Conservation (phyloP, 2,888 invertebrate genomes). For the Yponomeuta cagnagella region DNA sequence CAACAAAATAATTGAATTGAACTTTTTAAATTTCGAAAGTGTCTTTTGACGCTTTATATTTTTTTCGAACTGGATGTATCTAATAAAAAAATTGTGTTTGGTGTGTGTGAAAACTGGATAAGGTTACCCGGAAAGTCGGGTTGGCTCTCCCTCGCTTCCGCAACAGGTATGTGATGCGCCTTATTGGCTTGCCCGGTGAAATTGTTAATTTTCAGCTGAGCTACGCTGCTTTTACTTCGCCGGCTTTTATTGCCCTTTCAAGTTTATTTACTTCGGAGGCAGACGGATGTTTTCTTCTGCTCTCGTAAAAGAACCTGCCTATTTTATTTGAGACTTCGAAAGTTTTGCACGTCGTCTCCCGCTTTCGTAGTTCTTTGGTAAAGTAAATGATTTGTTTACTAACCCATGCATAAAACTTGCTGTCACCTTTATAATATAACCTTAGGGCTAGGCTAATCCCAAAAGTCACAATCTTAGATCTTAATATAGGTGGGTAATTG, state of each 20-base stretch:
- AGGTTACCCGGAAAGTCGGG: conserved; percentile 47
- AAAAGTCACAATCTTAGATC: too few relatives aligned
- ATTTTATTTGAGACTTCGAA: not conserved
- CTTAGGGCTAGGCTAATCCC: too few relatives aligned
- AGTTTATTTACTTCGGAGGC: not conserved
- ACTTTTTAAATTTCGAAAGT: conserved; percentile 24
- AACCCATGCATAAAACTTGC: too few relatives aligned
- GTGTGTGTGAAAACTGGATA: conserved; percentile 56
- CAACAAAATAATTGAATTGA: not conserved
- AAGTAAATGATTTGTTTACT: too few relatives aligned
- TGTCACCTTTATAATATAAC: too few relatives aligned
- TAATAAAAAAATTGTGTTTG: not conserved
- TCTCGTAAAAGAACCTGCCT: not conserved
- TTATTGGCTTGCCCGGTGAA: conserved; percentile 21
- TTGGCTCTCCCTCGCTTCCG: conserved; percentile 47
- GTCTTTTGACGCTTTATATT: conserved; percentile 16
- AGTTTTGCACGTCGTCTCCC: not conserved
- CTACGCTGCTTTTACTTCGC: conserved; percentile 4
- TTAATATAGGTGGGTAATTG: too few relatives aligned
- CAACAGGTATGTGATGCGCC: conserved; percentile 46
- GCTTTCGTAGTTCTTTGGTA: not conserved
- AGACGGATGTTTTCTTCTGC: not conserved
- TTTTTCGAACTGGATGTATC: not conserved
- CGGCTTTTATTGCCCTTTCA: not conserved
- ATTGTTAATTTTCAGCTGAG: conserved; percentile 21